These are phyloP conservation scores for Mantis religiosa DNA, from an alignment of 2,888 invertebrate species.

Conservation along the genomic window DNA sequence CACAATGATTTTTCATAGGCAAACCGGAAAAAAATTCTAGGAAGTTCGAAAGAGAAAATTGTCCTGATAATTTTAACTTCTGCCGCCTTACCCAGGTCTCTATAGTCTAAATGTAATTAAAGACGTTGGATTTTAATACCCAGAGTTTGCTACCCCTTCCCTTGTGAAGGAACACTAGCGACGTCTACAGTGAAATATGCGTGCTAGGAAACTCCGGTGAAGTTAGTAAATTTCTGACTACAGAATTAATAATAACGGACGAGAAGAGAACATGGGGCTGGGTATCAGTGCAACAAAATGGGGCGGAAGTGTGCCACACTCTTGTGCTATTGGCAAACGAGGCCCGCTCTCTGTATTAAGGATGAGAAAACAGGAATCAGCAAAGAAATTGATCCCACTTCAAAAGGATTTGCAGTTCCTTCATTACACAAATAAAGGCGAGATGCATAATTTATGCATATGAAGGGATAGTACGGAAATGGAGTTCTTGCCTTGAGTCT, in stretches of 20 bases:
- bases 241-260: background rate
- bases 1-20: background rate
- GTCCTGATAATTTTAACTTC: background rate
- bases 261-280: background rate
- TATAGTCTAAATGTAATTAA: background rate
- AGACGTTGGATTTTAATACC: background rate
- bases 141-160: background rate
- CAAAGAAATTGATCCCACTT: background rate
- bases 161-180: background rate
- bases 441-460: background rate
- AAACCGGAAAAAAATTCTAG: background rate
- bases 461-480: background rate
- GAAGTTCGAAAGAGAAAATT: background rate
- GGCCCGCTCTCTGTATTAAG: background rate
- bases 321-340: background rate
- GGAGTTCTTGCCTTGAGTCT: background rate
- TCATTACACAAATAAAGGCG: background rate
- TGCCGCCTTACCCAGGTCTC: background rate
- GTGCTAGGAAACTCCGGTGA: background rate
- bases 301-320: background rate
- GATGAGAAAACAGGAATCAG: background rate
- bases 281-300: background rate
- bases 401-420: background rate
- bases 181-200: background rate
- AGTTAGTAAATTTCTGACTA: background rate